Conservation (phyloP, 2,797 vertebrate genomes). For the Morus bassanus region DNA sequence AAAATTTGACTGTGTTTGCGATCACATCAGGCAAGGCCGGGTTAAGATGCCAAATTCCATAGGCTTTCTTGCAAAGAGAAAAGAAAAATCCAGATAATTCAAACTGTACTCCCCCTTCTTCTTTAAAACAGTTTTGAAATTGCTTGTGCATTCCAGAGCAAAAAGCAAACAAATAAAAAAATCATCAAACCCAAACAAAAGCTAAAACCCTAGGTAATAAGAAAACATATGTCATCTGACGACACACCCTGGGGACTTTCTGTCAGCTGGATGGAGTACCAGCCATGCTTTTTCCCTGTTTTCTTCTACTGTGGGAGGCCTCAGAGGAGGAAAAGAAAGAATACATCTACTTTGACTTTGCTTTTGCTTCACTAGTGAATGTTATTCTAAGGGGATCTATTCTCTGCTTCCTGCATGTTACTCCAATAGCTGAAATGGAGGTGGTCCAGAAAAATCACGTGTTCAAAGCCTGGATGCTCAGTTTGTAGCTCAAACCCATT, state of each 20-base stretch:
- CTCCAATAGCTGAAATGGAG: constrained; percentile 6
- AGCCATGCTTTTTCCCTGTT: background rate
- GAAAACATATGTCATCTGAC: constrained; percentile 16
- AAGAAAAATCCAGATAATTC: constrained; percentile 44
- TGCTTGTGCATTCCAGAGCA: constrained; percentile 43
- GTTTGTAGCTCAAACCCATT: background rate
- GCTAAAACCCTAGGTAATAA: constrained; percentile 42
- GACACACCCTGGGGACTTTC: background rate
- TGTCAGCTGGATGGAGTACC: background rate
- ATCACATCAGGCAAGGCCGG: constrained; percentile 46
- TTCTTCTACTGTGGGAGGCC: constrained; percentile 11
- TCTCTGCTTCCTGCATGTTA: background rate
- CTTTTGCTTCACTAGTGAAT: background rate
- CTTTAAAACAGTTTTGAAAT: constrained; percentile 40
- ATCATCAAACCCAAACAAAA: constrained; percentile 29
- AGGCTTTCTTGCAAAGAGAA: constrained; percentile 46
- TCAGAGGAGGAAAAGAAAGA: background rate
- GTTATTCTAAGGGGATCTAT: background rate
- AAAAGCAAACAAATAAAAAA: constrained; percentile 35
- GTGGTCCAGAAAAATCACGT: constrained; percentile 8
- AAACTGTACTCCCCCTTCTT: background rate
- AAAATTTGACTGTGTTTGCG: constrained; percentile 57
- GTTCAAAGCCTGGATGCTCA: background rate
- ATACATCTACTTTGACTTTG: background rate
- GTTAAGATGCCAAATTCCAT: constrained; percentile 56